Evolutionary conservation across 1,140 invertebrate genomes (phyloP), one percentile per base, ranked within the genome.

Genomic region (Ericerus pela): DNA sequence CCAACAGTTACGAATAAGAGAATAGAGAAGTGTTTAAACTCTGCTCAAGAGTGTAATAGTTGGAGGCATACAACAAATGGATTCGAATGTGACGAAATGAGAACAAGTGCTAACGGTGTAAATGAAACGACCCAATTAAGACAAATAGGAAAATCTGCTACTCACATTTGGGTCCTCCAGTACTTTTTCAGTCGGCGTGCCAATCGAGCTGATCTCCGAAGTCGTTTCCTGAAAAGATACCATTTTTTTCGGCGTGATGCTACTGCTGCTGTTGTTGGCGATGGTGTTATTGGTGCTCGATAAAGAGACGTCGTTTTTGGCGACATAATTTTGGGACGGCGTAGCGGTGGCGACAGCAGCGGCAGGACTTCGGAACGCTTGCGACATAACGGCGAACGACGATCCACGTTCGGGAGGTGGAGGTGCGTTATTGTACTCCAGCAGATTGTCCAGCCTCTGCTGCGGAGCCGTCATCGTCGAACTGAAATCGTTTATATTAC

Each of bases 151-250:
- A n/a, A n/a, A n/a, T n/a, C n/a, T n/a, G n/a, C 14, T 31, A 73
- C 81, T 79, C 74, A 88, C 85, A 68, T 87, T 85, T 37, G 82
- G 80, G 73, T 88, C 85, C 71, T 88, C 84, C 63, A 81, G 71
- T 37, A 81, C 77, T 36, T 74, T 76, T 56, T 82, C 79, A 51
- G 58, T 59, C 24, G 61, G 68, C 67, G 63, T 68, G 65, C 56
- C 70, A 66, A 57, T 66, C 54, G 57, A 64, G 58, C 68, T 62
- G 54, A 71, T 66, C 31, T 72, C 68, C 33, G 69, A 59, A 29
- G 64, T 76, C 2, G 79, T 73, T 63, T 81, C 78, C 64, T 85
- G 81, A 68, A 86, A 87, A 51, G 82, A 85, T n/a, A 87, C 84
- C n/a, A n/a, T n/a, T 56, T 81, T 75, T 62, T 78, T 79, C 28